A percentile compares a stretch with the other conserved stretches of the same genome.
These are phyloP conservation scores for Chloroclystis v-ata DNA, from an alignment of 2,888 invertebrate genomes.

Conservation along the genomic window DNA sequence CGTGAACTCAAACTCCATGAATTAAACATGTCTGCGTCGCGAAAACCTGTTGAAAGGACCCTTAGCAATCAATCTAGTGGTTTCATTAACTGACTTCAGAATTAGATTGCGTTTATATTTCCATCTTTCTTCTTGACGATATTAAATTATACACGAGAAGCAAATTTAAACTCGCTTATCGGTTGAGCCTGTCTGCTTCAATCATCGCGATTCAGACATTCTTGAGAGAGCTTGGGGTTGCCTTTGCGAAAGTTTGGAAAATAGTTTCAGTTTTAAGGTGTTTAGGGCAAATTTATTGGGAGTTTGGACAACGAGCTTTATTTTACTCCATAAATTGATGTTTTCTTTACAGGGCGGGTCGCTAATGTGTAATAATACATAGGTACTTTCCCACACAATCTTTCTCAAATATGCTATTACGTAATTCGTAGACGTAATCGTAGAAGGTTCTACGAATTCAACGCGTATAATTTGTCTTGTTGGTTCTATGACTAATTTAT, in stretches of 20 bases:
- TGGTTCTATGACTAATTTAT: too few species aligned
- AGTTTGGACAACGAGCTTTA: not conserved
- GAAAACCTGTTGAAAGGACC: constrained; percentile 38
- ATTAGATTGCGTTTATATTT: too few species aligned
- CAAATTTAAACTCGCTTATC: not conserved
- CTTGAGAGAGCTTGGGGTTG: constrained; percentile 5
- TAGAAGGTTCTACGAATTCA: too few species aligned
- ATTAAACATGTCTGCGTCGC: constrained; percentile 42
- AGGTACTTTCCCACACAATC: too few species aligned
- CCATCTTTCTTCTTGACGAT: not conserved
- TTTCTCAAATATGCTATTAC: too few species aligned
- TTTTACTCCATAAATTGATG: too few species aligned
- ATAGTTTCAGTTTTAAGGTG: not conserved
- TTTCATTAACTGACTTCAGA: too few species aligned
- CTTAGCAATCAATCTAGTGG: constrained; percentile 33
- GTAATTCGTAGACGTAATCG: too few species aligned
- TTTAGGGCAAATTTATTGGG: not conserved
- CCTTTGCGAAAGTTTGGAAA: constrained; percentile 1
- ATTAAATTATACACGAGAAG: constrained; percentile 32
- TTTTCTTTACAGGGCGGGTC: too few species aligned
- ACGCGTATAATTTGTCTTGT: too few species aligned
- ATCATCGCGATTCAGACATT: constrained; percentile 6
- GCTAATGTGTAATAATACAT: too few species aligned
- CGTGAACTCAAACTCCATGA: constrained; percentile 38
- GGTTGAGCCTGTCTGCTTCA: constrained; percentile 2